Percentiles rank a stretch among this genome's conserved stretches.
Conservation (phyloP, 2,888 invertebrate genomes). For the Conus canariensis region DNA sequence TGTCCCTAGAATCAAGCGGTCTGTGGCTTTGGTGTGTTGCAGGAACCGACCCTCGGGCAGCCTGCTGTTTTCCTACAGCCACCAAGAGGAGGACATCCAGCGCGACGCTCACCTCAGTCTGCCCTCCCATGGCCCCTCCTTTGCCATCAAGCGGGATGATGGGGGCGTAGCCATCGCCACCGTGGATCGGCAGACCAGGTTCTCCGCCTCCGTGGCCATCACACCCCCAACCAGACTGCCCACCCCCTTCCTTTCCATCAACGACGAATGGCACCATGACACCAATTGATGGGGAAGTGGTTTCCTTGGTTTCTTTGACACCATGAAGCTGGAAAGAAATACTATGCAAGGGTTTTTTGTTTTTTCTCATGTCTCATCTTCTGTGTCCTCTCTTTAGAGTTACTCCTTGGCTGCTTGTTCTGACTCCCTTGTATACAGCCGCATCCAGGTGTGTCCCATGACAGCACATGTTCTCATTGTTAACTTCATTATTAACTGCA, state of each 20-base stretch:
- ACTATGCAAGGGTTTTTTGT: no score
- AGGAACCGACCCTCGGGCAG: constrained; percentile 75
- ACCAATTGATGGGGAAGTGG: no score
- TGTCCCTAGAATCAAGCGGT: no score
- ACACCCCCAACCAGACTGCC: constrained; percentile 34
- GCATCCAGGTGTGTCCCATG: no score
- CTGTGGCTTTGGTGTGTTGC: neutral
- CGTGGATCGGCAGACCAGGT: neutral
- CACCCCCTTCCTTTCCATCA: constrained; percentile 30
- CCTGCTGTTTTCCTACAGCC: constrained; percentile 89
- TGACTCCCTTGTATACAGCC: no score
- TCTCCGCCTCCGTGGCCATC: constrained; percentile 35
- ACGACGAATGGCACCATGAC: neutral
- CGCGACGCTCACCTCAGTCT: constrained; percentile 84
- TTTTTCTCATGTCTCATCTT: no score
- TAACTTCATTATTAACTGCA: no score
- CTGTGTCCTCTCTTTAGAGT: no score
- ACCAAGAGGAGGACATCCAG: constrained; percentile 86
- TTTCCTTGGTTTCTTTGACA: no score
- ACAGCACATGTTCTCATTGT: no score
- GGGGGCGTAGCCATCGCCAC: neutral
- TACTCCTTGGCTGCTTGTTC: no score
- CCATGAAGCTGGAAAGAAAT: no score
- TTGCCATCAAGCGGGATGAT: neutral
- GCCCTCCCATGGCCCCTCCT: constrained; percentile 82